These are phyloP conservation scores for Drosophila meridiana DNA, from an alignment of 2,888 invertebrate species.

Conservation along the genomic window DNA sequence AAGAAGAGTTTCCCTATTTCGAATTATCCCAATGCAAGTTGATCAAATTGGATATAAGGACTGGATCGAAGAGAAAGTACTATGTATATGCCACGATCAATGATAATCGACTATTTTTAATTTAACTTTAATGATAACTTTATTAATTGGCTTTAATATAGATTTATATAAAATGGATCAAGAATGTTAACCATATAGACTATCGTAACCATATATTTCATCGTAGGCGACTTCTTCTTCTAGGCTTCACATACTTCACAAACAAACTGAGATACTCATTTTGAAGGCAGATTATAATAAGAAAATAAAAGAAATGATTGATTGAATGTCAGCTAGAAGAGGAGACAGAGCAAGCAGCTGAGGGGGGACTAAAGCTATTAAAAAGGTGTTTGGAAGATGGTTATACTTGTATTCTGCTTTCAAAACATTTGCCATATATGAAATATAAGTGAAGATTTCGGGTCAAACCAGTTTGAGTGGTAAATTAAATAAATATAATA, in stretches of 20 bases:
- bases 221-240: too few relatives aligned
- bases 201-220: too few relatives aligned
- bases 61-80: too few relatives aligned
- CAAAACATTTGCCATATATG: neutral
- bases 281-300: neutral
- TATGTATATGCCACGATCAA: too few relatives aligned
- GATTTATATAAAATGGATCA: too few relatives aligned
- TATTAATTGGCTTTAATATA: too few relatives aligned
- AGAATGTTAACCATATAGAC: too few relatives aligned
- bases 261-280: neutral
- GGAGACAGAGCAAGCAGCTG: conserved; percentile 3
- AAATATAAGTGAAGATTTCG: conserved; percentile 21
- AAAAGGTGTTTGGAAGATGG: conserved; percentile 21
- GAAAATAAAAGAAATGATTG: conserved; percentile 44
- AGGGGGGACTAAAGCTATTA: conserved; percentile 29
- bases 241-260: neutral
- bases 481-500: neutral
- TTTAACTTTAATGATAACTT: too few relatives aligned
- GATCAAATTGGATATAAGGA: too few relatives aligned
- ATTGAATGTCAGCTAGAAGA: conserved; percentile 25
- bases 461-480: conserved; percentile 40
- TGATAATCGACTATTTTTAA: too few relatives aligned
- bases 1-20: too few relatives aligned
- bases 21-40: too few relatives aligned
- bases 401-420: conserved; percentile 14